Evolutionary conservation across 2,888 invertebrate species (phyloP), one percentile per base, ranked within the genome.

Genomic region (Trilocha varians): DNA sequence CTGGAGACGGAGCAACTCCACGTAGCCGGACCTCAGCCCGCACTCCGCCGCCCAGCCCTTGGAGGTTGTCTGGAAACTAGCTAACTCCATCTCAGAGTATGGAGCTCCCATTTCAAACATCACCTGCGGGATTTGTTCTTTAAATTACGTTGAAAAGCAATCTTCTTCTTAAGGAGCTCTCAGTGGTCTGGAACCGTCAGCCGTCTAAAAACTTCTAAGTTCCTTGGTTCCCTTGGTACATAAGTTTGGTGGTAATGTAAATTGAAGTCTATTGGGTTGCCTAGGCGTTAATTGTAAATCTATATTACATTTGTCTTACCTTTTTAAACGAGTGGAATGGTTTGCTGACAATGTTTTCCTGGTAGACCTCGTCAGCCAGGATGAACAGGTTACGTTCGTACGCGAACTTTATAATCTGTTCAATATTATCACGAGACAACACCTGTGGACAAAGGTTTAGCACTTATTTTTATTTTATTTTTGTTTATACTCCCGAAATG

Each of bases 31-130:
- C 43, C 98, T 90, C 52, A 96, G 89, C 41, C 98, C 98, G 71
- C 97, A 97, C 73, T 97, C 97, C 40, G 91, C 93, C 87, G 93
- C 91, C 75, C 91, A 95, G 38, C 94, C 98, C 87, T 99, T 99
- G 1, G 97, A 98, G 40, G 93, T 91, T 3, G 98, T 96, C 91
- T 96, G 92, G 79, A 97, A 98, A 49, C 96, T 97, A 2, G 94
- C 96, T 55, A 99, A 79, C 76, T 98, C 97, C 90, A 96, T 90
- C 34, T 85, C 70, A 45, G 76, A 84, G 77, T 95, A 98, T 0
- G 97, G 97, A 8, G 89, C 87, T 0, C 97, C 97, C 94, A 99
- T 91, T 72, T 96, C 95, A 16, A 74, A 87, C 76, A 97, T 75
- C 1, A 97, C 94, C 87, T n/a, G n/a, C n/a, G n/a, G n/a, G n/a